Evolutionary conservation across 35 echinoderm and acorn worm genomes (phyloP), one percentile per base, ranked within the genome.

Genomic region (Eucidaris tribuloides): DNA sequence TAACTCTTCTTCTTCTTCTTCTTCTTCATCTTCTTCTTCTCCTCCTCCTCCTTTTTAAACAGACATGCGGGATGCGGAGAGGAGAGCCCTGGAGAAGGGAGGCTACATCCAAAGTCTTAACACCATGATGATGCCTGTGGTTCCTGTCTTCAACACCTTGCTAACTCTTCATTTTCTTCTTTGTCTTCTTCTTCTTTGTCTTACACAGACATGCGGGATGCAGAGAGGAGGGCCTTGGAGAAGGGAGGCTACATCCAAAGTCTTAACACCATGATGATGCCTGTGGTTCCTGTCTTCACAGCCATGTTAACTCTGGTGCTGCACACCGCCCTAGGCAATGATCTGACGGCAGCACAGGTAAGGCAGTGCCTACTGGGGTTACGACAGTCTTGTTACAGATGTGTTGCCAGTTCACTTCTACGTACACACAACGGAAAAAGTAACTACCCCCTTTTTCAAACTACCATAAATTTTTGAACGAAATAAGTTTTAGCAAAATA

Each of bases 181-280:
- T 54, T 54, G 0, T 0, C 0, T 54, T 13, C n/a, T 17, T 54
- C n/a, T 17, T 54, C n/a, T 0, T 64, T 60, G 18, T 5, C 44
- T 44, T 44, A 13, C 1, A 5, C 83, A 92, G 90, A 45, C 28
- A 92, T 92, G 18, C 83, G 90, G 36, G 52, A 31, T 3, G 33
- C 60, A 5, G 90, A 92, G 33, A 83, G 59, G 15, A 58, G 23
- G 17, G 35, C 52, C 7, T 40, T 92, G 28, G 41, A 81, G 45
- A 86, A 87, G 34, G 90, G 56, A 11, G 90, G 90, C 7, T 86
- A 80, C 56, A 25, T 92, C 6, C 90, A 92, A 42, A 74, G 61
- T 43, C 25, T 92, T 3, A 86, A 78, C 32, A 65, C 60, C n/a
- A 77, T 74, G 20, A 22, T 36, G 24, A 22, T 79, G 3, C 64